Conservation (phyloP, 2,797 vertebrate species). For the Danionella dracula region DNA sequence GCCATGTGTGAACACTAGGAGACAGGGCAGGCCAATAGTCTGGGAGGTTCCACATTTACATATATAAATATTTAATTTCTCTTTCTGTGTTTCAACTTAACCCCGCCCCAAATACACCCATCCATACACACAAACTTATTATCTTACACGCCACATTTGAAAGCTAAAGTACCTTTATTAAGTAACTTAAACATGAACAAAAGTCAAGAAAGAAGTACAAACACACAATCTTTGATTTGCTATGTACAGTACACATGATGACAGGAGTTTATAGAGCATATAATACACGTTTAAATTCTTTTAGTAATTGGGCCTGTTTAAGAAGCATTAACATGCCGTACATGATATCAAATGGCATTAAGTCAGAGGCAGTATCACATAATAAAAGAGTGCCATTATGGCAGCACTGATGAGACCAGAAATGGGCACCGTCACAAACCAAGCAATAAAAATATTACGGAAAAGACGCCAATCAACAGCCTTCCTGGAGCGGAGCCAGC, state of each 20-base stretch:
- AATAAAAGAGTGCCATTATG: slow-evolving; percentile 87
- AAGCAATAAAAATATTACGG: slow-evolving; percentile 95
- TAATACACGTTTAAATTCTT: not conserved
- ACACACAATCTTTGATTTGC: not conserved
- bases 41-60: too few relatives aligned
- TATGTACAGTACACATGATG: slow-evolving; percentile 27
- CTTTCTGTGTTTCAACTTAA: too few relatives aligned
- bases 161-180: not conserved
- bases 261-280: not conserved
- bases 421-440: slow-evolving; percentile 95
- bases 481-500: slow-evolving; percentile 92
- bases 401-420: slow-evolving; percentile 89
- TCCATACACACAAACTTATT: too few relatives aligned
- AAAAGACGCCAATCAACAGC: slow-evolving; percentile 93
- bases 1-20: too few relatives aligned
- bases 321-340: not conserved
- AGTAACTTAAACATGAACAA: not conserved
- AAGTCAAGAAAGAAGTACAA: not conserved
- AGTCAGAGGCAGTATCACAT: slow-evolving; percentile 62
- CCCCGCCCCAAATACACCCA: too few relatives aligned
- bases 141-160: not conserved
- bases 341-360: not conserved
- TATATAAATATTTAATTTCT: too few relatives aligned
- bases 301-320: not conserved
- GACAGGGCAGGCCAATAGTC: too few relatives aligned